These are phyloP conservation scores for Phoronis australis DNA, from an alignment of 2,888 invertebrate species.

Conservation along the genomic window DNA sequence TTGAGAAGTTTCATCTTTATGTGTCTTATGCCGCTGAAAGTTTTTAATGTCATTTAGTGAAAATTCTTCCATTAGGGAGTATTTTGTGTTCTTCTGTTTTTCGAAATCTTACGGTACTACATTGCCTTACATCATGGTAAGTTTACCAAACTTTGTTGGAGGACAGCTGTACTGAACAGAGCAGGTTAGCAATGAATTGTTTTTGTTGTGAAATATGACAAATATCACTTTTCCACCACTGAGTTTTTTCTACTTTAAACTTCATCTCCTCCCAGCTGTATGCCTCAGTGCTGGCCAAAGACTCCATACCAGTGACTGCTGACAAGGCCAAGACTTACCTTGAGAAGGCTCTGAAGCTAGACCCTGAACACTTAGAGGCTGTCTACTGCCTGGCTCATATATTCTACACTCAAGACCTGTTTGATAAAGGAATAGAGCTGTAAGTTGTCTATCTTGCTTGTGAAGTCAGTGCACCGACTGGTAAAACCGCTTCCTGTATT, in stretches of 20 bases:
- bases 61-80: too few species aligned
- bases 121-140: too few species aligned
- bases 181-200: too few species aligned
- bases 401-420: constrained; percentile 58
- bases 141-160: background rate
- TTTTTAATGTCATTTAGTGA: too few species aligned
- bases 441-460: constrained; percentile 27
- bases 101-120: too few species aligned
- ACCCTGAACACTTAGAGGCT: constrained; percentile 68
- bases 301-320: constrained; percentile 53
- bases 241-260: background rate
- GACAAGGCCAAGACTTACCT: constrained; percentile 63
- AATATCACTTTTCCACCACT: background rate
- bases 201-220: too few species aligned
- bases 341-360: constrained; percentile 68
- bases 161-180: background rate
- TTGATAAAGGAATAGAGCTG: constrained; percentile 65
- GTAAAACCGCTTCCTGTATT: too few species aligned
- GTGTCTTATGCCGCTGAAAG: too few species aligned
- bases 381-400: constrained; percentile 69
- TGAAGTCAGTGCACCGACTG: too few species aligned
- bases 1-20: too few species aligned
- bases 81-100: too few species aligned
- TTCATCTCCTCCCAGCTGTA: constrained; percentile 60
- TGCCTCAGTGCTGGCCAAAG: constrained; percentile 68